These are phyloP conservation scores for Cremastobaeus sp. DNA, from an alignment of 2,888 invertebrate genomes.

Conservation along the genomic window DNA sequence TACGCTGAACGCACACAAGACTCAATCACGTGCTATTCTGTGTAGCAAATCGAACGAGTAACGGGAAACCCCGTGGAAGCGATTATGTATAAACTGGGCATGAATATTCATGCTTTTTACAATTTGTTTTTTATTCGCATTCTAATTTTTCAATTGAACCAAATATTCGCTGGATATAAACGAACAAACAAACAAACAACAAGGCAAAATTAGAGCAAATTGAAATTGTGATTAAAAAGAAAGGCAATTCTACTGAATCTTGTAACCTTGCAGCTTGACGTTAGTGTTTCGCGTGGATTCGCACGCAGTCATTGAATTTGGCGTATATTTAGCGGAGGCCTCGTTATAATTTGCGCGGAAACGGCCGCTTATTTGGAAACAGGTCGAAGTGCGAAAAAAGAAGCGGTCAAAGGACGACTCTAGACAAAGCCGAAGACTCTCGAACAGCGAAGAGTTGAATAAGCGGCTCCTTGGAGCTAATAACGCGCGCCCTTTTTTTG, in stretches of 20 bases:
- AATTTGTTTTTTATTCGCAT: slow-evolving; percentile 12
- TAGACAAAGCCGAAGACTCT: slow-evolving; percentile 49
- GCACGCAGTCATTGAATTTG: too few species aligned
- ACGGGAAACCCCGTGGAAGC: slow-evolving; percentile 39
- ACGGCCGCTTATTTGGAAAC: not conserved
- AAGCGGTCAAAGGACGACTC: slow-evolving; percentile 52
- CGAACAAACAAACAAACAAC: too few species aligned
- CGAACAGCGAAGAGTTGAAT: slow-evolving; percentile 74
- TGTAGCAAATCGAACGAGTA: slow-evolving; percentile 56
- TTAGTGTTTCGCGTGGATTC: too few species aligned
- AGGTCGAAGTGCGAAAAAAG: slow-evolving; percentile 34
- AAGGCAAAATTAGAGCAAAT: too few species aligned
- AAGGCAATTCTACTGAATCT: too few species aligned
- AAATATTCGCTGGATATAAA: not conserved
- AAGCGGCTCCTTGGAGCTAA: slow-evolving; percentile 77
- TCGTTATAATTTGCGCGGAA: slow-evolving; percentile 65
- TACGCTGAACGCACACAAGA: slow-evolving; percentile 44
- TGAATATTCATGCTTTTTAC: slow-evolving; percentile 17
- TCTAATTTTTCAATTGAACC: not conserved
- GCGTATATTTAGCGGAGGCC: slow-evolving; percentile 67
- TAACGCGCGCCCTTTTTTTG: slow-evolving; percentile 69
- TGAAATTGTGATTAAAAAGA: too few species aligned
- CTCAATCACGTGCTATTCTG: slow-evolving; percentile 54
- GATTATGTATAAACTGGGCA: slow-evolving; percentile 11
- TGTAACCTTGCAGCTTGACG: too few species aligned